These are phyloP conservation scores for Phalacrocorax carbo DNA, from an alignment of 2,113 vertebrate species.

Conservation along the genomic window DNA sequence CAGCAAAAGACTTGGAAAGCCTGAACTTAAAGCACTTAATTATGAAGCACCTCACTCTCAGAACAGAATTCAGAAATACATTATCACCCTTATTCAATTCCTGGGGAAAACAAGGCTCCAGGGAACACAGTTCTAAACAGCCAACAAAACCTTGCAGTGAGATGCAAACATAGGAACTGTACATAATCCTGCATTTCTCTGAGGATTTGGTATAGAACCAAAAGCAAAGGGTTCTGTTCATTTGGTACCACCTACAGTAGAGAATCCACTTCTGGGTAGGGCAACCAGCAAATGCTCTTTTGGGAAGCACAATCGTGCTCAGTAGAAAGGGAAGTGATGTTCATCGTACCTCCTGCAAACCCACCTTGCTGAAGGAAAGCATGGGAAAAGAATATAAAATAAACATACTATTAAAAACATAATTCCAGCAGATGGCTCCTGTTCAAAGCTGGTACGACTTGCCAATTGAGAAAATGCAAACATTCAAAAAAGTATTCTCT, in stretches of 20 bases:
- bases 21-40: background rate
- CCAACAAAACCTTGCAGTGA: background rate
- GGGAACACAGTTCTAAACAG: background rate
- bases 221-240: background rate
- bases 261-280: background rate
- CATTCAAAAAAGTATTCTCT: background rate
- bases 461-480: background rate
- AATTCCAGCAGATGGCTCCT: constrained; percentile 32
- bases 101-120: background rate
- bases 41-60: background rate
- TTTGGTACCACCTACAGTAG: background rate
- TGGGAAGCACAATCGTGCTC: background rate
- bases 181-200: background rate
- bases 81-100: background rate
- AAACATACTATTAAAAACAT: background rate
- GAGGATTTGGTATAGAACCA: background rate
- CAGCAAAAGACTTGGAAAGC: background rate
- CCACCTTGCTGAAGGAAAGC: background rate
- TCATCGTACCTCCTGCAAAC: background rate
- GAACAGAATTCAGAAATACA: background rate
- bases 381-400: constrained; percentile 24
- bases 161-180: background rate
- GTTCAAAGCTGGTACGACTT: background rate
- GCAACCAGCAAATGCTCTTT: background rate
- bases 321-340: background rate